Base-by-base conservation (phyloP, 1,140 invertebrate genomes). In the Nilaparvata lugens region DNA sequence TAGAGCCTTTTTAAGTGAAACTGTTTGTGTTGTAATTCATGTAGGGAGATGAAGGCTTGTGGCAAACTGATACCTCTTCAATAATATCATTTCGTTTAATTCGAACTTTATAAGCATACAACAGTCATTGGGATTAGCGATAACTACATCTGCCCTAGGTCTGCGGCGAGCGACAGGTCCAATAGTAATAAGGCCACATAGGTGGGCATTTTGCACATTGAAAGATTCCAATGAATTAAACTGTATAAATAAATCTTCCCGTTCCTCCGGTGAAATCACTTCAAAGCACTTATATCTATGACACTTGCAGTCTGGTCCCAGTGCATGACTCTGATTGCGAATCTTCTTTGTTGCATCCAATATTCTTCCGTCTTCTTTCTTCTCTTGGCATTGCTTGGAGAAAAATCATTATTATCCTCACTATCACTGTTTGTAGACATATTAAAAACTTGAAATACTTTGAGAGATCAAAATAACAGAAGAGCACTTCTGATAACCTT, bases 271-370 rank as follows among this genome's bases (percentile, higher is more conserved):
- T 31, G 61, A 43, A 56, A 56, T 61, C 28, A 45, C 54, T 51
- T 60, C 24, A 19, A 63, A 63, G 56, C 62, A 63, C 24, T 53
- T 21, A 52, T 45, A 61, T 0, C 58, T 23, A 60, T 63, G 54
- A 38, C 61, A 60, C 5, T 62, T 48, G 23, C 61, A 62, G n/a
- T n/a, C n/a, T n/a, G n/a, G n/a, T n/a, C n/a, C n/a, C n/a, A n/a
- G n/a, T n/a, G n/a, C n/a, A n/a, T n/a, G n/a, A n/a, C n/a, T n/a
- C n/a, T n/a, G n/a, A n/a, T n/a, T n/a, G n/a, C n/a, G n/a, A n/a
- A n/a, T n/a, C n/a, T n/a, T n/a, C n/a, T n/a, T n/a, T n/a, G n/a
- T n/a, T n/a, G n/a, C n/a, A n/a, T n/a, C n/a, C n/a, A n/a, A 28
- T 28, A 28, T 28, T 28, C 25, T 28, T 28, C 25, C 25, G 25